Percentiles rank a stretch among this genome's conserved stretches.
These are phyloP conservation scores for Pocillopora verrucosa DNA, from an alignment of 64 coral and sea anemone species.

Conservation along the genomic window DNA sequence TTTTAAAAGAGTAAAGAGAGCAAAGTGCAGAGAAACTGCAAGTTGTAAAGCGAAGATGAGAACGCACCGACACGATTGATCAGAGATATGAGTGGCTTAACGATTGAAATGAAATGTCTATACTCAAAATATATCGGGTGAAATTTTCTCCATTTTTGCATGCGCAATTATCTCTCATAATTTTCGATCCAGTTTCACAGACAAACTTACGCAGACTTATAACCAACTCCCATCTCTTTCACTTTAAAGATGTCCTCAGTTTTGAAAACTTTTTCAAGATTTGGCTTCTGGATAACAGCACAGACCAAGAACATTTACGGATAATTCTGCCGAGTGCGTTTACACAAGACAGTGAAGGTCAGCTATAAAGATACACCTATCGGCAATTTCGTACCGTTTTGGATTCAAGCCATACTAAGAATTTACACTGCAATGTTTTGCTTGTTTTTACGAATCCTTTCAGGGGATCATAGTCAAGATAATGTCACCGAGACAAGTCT, in stretches of 20 bases:
- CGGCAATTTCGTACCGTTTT: neutral
- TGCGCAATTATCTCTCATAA: too few relatives aligned
- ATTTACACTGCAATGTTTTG: too few relatives aligned
- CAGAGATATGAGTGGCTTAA: too few relatives aligned
- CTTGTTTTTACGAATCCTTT: too few relatives aligned
- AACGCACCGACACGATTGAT: too few relatives aligned
- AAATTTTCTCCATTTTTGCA: too few relatives aligned
- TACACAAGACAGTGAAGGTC: slow-evolving; percentile 27
- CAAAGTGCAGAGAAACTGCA: neutral
- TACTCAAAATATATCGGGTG: too few relatives aligned
- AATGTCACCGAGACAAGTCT: slow-evolving; percentile 21
- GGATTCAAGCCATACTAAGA: neutral
- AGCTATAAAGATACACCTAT: neutral
- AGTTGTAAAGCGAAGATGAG: too few relatives aligned
- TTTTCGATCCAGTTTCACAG: neutral
- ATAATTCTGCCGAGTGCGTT: slow-evolving; percentile 68
- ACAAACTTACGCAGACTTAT: neutral
- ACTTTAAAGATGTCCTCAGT: slow-evolving; percentile 65
- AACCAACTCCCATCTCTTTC: neutral
- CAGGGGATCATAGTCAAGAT: slow-evolving; percentile 30
- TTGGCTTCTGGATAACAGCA: slow-evolving; percentile 88
- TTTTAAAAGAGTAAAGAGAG: too few relatives aligned
- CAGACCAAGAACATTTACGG: slow-evolving; percentile 84
- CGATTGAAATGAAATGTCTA: too few relatives aligned
- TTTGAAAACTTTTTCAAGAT: slow-evolving; percentile 91